Percentiles rank a stretch among this genome's conserved stretches.
phyloP scores from a whole-genome alignment of 1,140 invertebrate genomes.

The Leguminivora glycinivorella region DNA sequence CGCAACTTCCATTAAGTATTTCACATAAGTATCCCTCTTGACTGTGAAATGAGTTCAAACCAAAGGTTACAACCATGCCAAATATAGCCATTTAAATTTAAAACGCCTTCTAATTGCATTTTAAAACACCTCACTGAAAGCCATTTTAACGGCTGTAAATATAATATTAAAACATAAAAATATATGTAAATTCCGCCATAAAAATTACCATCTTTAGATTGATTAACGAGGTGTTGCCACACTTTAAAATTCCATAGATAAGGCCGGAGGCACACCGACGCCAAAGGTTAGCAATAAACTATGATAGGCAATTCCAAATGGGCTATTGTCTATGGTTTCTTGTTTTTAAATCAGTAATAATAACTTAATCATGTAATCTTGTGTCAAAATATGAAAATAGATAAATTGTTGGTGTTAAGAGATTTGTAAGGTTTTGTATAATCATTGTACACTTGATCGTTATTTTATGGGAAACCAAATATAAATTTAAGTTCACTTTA shows the following conservation, averaged over 20 bases:
- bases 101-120: not conserved
- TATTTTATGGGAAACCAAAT: too few species aligned
- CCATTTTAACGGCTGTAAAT: not conserved
- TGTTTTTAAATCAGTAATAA: not conserved
- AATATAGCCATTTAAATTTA: not conserved
- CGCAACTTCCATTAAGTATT: too few species aligned
- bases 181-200: slow-evolving; percentile 23
- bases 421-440: not conserved
- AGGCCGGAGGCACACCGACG: slow-evolving; percentile 17
- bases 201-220: slow-evolving; percentile 11
- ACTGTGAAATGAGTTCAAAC: not conserved
- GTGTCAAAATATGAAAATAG: not conserved
- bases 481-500: too few species aligned
- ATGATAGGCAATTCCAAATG: not conserved
- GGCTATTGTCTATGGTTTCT: slow-evolving; percentile 8
- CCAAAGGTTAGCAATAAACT: slow-evolving; percentile 8
- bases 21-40: not conserved
- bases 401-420: not conserved
- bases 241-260: slow-evolving; percentile 10
- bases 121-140: not conserved
- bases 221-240: slow-evolving; percentile 21
- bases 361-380: slow-evolving; percentile 3
- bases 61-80: too few species aligned
- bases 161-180: slow-evolving; percentile 1
- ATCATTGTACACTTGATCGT: too few species aligned